Evolutionary conservation across 2,888 invertebrate genomes (phyloP).

Genomic region (Drosophila subsilvestris): DNA sequence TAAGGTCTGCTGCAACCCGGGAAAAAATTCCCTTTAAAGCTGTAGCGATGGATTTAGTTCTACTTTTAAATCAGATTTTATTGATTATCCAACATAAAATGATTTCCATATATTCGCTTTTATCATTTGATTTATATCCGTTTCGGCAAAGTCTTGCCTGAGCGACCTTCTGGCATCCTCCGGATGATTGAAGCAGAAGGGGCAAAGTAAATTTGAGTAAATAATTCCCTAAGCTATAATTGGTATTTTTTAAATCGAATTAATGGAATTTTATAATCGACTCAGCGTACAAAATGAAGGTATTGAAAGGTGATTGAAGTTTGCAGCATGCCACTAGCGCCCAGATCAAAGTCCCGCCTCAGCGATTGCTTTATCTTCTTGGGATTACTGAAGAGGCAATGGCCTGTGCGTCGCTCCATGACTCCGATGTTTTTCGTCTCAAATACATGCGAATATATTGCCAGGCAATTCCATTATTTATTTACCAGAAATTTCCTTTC

Average conservation of each 20-base stretch:
- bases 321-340: not conserved
- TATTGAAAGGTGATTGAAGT: not conserved
- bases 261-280: not conserved
- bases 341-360: conserved; percentile 7
- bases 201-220: not conserved
- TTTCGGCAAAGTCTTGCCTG: not conserved
- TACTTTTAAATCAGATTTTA: conserved; percentile 5
- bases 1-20: conserved; percentile 19
- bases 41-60: conserved; percentile 1
- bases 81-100: not conserved
- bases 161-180: not conserved
- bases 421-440: conserved; percentile 9
- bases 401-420: not conserved
- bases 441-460: conserved; percentile 6
- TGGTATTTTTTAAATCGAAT: too few relatives aligned
- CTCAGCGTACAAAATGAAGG: not conserved
- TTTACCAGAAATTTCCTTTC: not conserved
- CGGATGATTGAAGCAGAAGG: not conserved
- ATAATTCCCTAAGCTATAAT: not conserved
- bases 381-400: conserved; percentile 14
- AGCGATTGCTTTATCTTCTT: conserved; percentile 18
- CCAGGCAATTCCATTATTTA: conserved; percentile 8
- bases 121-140: not conserved
- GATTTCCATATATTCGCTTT: too few relatives aligned
- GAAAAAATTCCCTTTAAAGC: conserved; percentile 18